Evolutionary conservation across 2,797 vertebrate species (phyloP).

Genomic region (Remorina albescens): DNA sequence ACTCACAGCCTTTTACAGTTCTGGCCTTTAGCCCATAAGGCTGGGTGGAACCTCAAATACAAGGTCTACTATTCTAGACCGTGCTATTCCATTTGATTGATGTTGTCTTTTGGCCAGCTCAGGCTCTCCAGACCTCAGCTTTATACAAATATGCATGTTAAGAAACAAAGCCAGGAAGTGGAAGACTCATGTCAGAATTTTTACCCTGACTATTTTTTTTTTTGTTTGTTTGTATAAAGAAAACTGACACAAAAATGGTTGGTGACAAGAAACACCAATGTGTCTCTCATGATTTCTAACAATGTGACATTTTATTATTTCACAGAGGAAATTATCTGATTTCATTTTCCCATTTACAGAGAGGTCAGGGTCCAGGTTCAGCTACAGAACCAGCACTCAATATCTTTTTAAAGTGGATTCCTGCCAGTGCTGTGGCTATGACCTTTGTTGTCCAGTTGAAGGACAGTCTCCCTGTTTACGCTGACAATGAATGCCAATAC

Average conservation of each 20-base stretch:
- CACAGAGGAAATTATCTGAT: background rate
- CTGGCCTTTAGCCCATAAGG: constrained; percentile 48
- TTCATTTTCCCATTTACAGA: background rate
- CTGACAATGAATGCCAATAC: constrained; percentile 12
- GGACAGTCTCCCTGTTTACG: background rate
- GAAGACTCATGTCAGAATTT: constrained; percentile 70
- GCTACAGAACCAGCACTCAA: constrained; percentile 6
- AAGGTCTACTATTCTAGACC: constrained; percentile 45
- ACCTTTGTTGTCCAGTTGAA: constrained; percentile 5
- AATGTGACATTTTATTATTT: constrained; percentile 14
- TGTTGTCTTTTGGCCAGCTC: constrained; percentile 70
- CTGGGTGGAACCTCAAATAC: constrained; percentile 67
- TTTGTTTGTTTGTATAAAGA: constrained; percentile 55
- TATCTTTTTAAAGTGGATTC: constrained; percentile 3
- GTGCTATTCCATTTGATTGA: constrained; percentile 70
- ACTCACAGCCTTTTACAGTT: constrained; percentile 39
- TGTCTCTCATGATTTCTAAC: constrained; percentile 3
- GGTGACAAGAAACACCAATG: constrained; percentile 10
- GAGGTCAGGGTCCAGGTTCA: constrained; percentile 36
- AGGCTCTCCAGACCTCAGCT: constrained; percentile 62
- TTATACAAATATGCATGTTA: constrained; percentile 78
- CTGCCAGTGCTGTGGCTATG: background rate
- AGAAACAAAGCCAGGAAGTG: constrained; percentile 85
- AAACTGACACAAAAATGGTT: constrained; percentile 32
- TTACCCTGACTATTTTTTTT: constrained; percentile 53